phyloP scores from a whole-genome alignment of 2,797 vertebrate species.

The Rhinoraja longicauda region DNA sequence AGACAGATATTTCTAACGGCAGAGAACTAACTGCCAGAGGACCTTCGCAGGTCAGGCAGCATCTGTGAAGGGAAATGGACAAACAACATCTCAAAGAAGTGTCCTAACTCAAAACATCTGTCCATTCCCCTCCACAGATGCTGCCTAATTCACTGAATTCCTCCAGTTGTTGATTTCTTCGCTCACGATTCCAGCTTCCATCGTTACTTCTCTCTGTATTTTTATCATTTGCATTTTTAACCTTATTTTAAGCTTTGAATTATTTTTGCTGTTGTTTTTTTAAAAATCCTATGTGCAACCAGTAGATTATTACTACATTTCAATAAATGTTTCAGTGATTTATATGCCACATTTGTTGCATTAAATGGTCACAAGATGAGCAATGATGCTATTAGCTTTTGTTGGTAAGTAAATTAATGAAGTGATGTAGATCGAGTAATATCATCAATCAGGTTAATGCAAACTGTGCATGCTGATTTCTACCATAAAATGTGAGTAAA shows the following conservation, averaged over 20 bases:
- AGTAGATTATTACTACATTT: background rate
- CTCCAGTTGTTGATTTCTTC: no score
- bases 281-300: background rate
- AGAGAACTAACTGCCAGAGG: no score
- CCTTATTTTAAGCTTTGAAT: background rate
- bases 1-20: background rate
- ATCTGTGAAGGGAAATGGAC: no score
- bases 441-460: constrained; percentile 50
- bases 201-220: no score
- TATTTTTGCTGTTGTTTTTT: background rate
- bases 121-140: no score
- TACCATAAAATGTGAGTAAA: background rate
- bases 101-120: no score
- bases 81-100: no score
- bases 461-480: constrained; percentile 20
- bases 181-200: no score
- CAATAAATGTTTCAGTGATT: constrained; percentile 37
- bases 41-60: no score
- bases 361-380: constrained; percentile 36
- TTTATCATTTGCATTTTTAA: background rate
- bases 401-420: constrained; percentile 61
- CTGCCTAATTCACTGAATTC: no score
- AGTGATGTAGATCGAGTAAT: constrained; percentile 49
- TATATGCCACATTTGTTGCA: constrained; percentile 23
- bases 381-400: constrained; percentile 53